Base-by-base conservation (phyloP, 1,140 invertebrate genomes). In the Lutraria rhynchaena region DNA sequence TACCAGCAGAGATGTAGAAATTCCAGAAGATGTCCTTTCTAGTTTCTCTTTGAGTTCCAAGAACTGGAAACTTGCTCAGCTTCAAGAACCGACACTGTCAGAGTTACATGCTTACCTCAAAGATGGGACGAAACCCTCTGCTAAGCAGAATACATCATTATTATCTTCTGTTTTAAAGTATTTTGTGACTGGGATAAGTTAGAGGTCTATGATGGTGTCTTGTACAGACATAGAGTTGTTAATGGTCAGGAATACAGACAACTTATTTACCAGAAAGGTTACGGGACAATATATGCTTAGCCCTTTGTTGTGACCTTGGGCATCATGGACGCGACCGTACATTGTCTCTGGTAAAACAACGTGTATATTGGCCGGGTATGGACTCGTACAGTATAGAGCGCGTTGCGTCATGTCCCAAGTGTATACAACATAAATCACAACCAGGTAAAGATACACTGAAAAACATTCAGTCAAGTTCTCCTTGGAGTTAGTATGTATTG, bases 401-500 rank as follows among this genome's bases (percentile, higher is more conserved):
- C 31, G 24, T 61, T 61, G 31, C 31, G 41, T 37, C 15, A 31
- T 61, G 58, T 61, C 58, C 58, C 1, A 61, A 35, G 17, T 61
- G 29, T 24, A 61, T 61, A 4, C 22, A 17, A 22, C 15, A 27
- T 19, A 61, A 41, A 17, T n/a, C 51, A 53, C 29, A 55, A 63
- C 60, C 60, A 35, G n/a, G 19, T 15, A n/a, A n/a, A 63, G 60
- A 27, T 2, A n/a, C 60, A 19, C 22, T 63, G 15, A 33, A 33
- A 13, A 41, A 61, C 24, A 81, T 84, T 19, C 4, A 17, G 0
- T 51, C 69, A 3, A 57, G 13, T 17, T 17, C 22, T 17, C 77
- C 82, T 1, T 81, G 49, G 71, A 82, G 63, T 31, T 84, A 22
- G 22, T 84, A 22, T 81, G 41, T 53, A 27, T 81, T 29, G 83